Base-by-base conservation (phyloP, 2,888 invertebrate genomes). In the Mythimna loreyi region DNA sequence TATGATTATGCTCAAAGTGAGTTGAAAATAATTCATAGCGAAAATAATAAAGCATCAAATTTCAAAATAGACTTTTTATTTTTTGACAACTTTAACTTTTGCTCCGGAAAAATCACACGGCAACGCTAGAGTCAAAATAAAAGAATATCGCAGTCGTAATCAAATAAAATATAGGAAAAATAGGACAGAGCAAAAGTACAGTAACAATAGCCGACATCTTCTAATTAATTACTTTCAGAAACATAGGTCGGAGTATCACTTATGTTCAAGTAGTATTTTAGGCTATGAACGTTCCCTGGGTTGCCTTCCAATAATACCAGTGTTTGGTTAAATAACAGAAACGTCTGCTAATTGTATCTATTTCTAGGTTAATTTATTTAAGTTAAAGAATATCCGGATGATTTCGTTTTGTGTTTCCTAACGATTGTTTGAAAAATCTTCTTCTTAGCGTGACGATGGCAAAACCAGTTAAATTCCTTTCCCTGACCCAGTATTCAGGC, bases 291-390 rank as follows among this genome's bases (percentile, higher is more conserved):
- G 33, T 50, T 61, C 5, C 23, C 30, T 45, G 30, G 43, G 19
- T 50, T n/a, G 23, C 55, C 30, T 59, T 75, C 56, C 25, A 59
- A 55, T 47, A 55, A 40, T 56, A 74, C 60, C 23, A 67, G 53
- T 74, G 25, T 74, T 25, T 9, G 25, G 13, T 47, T 8, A 49
- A 52, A 66, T 43, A 61, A 58, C 19, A 49, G n/a, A 25, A 50
- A 25, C 0, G 45, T 61, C 58, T 19, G n/a, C 4, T 56, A 25
- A 55, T 67, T 59, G 45, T 25, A 61, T 57, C 45, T 40, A 36
- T 40, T 52, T 16, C 21, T 36, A 4, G 3, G n/a, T n/a, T n/a
- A n/a, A n/a, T 13, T 3, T 59, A 59, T 59, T 72, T 8, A 49
- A 65, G 33, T 16, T 64, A 49, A 21, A 23, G 3, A 45, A 61